These are phyloP conservation scores for Cygnus buccinator DNA, from an alignment of 2,113 vertebrate genomes.

Conservation along the genomic window DNA sequence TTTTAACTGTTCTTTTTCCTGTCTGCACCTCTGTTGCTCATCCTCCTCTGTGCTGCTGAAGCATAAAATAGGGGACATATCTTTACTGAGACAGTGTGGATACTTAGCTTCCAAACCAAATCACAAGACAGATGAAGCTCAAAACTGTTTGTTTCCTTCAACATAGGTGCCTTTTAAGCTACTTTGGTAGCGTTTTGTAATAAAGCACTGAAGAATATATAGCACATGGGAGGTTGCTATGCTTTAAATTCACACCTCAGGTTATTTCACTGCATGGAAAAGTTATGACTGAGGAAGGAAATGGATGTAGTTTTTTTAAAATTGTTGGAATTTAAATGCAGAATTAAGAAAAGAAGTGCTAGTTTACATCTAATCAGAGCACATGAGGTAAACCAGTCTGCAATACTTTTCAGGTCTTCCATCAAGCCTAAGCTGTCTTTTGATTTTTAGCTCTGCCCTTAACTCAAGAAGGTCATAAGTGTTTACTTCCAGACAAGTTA, in stretches of 20 bases:
- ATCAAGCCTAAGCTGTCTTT: neutral
- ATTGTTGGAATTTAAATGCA: neutral
- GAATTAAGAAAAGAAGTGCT: neutral
- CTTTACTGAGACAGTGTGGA: neutral
- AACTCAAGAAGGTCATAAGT: neutral
- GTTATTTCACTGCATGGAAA: neutral
- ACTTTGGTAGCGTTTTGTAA: neutral
- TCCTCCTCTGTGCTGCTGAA: neutral
- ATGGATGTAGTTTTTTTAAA: neutral
- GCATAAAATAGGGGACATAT: neutral
- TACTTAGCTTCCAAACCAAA: neutral
- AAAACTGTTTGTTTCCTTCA: neutral
- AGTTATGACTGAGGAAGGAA: neutral
- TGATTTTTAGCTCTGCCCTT: neutral
- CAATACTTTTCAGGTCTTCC: neutral
- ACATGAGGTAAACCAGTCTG: neutral
- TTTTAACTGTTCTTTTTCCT: neutral
- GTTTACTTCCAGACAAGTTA: neutral
- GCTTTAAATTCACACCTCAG: neutral
- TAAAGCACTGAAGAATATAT: neutral
- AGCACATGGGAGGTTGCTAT: neutral
- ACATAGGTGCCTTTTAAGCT: neutral
- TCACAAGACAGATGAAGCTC: neutral
- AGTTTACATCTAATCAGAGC: neutral
- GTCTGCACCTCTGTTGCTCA: neutral